These are phyloP conservation scores for Bedellia somnulentella DNA, from an alignment of 2,888 invertebrate genomes.

Conservation along the genomic window DNA sequence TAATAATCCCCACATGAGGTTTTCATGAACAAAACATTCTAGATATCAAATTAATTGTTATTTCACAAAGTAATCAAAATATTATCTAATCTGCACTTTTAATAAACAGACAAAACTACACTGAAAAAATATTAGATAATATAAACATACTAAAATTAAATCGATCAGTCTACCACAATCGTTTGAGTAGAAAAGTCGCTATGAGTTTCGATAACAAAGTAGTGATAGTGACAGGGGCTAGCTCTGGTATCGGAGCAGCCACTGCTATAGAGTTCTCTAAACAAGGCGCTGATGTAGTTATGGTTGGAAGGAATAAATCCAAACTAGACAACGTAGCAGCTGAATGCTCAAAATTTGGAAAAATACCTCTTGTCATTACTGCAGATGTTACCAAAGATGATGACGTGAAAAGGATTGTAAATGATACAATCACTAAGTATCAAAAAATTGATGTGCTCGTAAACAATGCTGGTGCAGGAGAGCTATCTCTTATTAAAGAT, in stretches of 20 bases:
- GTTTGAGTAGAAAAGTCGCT: no score
- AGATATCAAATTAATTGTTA: no score
- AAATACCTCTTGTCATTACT: conserved; percentile 13
- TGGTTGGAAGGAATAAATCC: conserved; percentile 26
- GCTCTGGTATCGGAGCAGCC: no score
- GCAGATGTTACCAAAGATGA: conserved; percentile 18
- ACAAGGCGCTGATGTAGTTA: conserved; percentile 22
- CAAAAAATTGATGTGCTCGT: conserved; percentile 8
- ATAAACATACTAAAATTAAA: no score
- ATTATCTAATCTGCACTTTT: no score
- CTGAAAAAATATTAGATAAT: no score
- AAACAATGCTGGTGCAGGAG: background rate
- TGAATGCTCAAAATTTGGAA: conserved; percentile 17
- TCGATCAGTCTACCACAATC: no score
- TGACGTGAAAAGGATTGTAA: conserved; percentile 14
- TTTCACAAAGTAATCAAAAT: no score
- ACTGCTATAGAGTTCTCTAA: conserved; percentile 20
- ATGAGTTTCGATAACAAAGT: conserved; percentile 27
- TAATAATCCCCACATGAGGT: no score
- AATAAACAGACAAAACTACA: no score
- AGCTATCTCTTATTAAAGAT: background rate
- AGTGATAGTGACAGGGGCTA: no score
- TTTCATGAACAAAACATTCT: no score
- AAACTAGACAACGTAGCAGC: conserved; percentile 19
- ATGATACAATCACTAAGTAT: conserved; percentile 15